Evolutionary conservation across 2,888 invertebrate species (phyloP), one percentile per base, ranked within the genome.

Genomic region (Eilema sororculum): DNA sequence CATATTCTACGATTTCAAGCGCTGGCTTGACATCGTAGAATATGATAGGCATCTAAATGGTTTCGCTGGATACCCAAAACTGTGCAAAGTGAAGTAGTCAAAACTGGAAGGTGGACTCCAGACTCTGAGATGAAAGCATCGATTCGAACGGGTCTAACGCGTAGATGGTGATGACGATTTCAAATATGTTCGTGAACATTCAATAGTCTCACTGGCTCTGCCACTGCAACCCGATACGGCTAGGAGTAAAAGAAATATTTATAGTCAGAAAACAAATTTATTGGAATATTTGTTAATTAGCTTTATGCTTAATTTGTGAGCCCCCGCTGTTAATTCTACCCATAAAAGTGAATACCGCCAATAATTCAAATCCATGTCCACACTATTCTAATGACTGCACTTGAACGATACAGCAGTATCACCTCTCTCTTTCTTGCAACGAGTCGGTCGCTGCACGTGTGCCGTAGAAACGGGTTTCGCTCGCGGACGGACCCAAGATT

Each of bases 401-500:
- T 86, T 77, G 82, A 91, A 75, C 12, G 85, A 79, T 87, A 90
- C 77, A 77, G 78, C 69, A 37, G 33, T 71, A 80, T 78, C 68
- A 30, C 57, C 65, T 72, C 37, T 91, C 92, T 82, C 90, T 59
- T 75, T 92, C 89, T 57, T 79, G 66, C 87, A 37, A 79, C 79
- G 83, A 87, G 86, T 86, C 91, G 90, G 88, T 88, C 87, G 86
- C 87, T 93, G 95, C 95, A 95, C 95, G 95, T 95, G 95, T 93
- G 92, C 91, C 90, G 88, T 83, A 84, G 80, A 90, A 93, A 95
- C 95, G 88, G 91, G 95, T 95, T 95, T 91, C 87, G 91, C 89
- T 87, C 82, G 79, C 81, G 83, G 83, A 81, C 87, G 87, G 87
- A 90, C 89, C 87, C 90, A 91, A 92, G 91, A 93, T 94, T 94